These are phyloP conservation scores for Pyrgilauda ruficollis DNA, from an alignment of 2,113 vertebrate species.

Conservation along the genomic window DNA sequence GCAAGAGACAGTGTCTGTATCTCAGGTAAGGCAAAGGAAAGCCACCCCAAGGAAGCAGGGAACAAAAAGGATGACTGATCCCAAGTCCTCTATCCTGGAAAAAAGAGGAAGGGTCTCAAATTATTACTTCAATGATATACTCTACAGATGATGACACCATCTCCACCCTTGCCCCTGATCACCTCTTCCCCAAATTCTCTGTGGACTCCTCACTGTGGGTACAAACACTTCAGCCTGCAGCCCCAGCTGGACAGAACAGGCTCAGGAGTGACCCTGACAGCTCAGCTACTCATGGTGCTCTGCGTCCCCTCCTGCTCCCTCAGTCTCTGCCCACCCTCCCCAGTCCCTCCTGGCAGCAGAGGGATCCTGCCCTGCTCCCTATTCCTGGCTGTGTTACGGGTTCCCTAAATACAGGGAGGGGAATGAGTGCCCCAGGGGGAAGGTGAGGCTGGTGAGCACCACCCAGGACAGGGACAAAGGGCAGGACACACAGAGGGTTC, in stretches of 20 bases:
- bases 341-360: background rate
- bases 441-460: background rate
- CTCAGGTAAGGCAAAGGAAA: background rate
- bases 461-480: background rate
- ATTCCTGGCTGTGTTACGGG: rapidly evolving
- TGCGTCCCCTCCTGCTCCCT: background rate
- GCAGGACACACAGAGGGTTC: background rate
- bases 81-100: background rate
- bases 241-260: background rate
- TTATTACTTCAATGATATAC: background rate
- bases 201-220: background rate
- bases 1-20: background rate
- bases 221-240: background rate
- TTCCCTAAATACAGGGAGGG: background rate
- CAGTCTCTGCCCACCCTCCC: background rate
- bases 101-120: background rate
- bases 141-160: background rate
- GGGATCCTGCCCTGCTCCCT: background rate
- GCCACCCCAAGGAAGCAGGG: background rate
- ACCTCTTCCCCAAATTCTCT: background rate
- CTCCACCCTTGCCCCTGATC: background rate
- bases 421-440: background rate
- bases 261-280: background rate
- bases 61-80: background rate
- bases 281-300: background rate